Evolutionary conservation across 1,140 invertebrate species (phyloP).

Genomic region (Sycophila sp.): DNA sequence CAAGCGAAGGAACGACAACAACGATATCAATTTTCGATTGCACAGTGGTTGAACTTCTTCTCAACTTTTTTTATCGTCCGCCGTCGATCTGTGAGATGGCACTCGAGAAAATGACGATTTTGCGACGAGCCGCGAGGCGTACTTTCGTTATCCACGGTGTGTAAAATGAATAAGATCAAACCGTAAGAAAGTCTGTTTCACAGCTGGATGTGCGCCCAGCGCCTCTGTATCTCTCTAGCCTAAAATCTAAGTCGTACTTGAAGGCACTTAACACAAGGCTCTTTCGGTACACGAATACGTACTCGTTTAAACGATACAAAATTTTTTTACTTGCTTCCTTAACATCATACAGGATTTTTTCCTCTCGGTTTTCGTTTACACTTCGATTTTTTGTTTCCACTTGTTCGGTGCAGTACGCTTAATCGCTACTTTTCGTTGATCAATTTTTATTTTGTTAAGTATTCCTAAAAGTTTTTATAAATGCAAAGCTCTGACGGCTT

Average conservation of each 20-base stretch:
- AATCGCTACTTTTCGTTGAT: conserved; percentile 13
- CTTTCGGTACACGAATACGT: conserved; percentile 57
- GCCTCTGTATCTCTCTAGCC: conserved; percentile 61
- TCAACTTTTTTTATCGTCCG: neutral
- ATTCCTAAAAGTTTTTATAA: conserved; percentile 11
- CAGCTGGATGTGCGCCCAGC: conserved; percentile 60
- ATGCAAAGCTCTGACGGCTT: conserved; percentile 24
- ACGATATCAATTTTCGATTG: conserved; percentile 4
- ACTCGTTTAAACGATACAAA: conserved; percentile 45
- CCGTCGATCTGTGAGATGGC: neutral
- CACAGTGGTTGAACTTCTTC: neutral
- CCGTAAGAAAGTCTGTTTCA: conserved; percentile 58
- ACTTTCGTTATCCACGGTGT: conserved; percentile 37
- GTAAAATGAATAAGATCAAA: conserved; percentile 56
- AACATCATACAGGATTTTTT: conserved; percentile 36
- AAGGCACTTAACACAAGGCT: conserved; percentile 68
- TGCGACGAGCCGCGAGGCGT: no score
- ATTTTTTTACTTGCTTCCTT: conserved; percentile 43
- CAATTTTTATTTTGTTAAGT: neutral
- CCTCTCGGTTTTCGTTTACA: conserved; percentile 18
- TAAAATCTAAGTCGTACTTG: conserved; percentile 66
- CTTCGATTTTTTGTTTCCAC: no score
- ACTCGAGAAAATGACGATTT: neutral
- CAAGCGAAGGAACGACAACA: conserved; percentile 10
- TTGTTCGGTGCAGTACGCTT: conserved; percentile 15